phyloP scores from a whole-genome alignment of 2,113 vertebrate species.

The Pseudopodoces humilis region DNA sequence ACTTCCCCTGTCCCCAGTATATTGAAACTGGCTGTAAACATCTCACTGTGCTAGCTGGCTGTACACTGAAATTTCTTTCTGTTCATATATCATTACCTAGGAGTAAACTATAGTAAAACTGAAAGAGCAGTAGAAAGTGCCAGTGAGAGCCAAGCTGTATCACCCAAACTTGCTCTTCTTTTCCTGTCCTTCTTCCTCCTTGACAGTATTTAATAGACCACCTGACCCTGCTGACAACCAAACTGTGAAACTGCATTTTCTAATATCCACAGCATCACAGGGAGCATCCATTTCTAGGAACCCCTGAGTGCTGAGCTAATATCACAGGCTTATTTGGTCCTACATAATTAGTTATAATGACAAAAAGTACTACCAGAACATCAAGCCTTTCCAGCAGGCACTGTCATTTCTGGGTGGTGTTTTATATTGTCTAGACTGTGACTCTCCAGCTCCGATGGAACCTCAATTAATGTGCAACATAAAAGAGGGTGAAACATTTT shows the following conservation, averaged over 20 bases:
- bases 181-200: neutral
- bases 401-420: slow-evolving; percentile 16
- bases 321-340: slow-evolving; percentile 25
- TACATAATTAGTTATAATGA: slow-evolving; percentile 61
- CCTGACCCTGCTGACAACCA: slow-evolving; percentile 18
- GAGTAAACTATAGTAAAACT: neutral
- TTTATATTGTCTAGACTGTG: slow-evolving; percentile 44
- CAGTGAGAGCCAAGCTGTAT: neutral
- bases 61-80: neutral
- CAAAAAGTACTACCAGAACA: slow-evolving; percentile 42
- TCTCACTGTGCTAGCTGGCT: neutral
- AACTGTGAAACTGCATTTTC: slow-evolving; percentile 46
- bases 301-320: slow-evolving; percentile 53
- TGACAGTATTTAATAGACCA: slow-evolving; percentile 34
- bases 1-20: accelerated
- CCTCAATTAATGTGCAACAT: slow-evolving; percentile 25
- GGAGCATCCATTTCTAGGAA: slow-evolving; percentile 55
- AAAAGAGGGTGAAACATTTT: slow-evolving; percentile 35
- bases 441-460: neutral
- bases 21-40: neutral
- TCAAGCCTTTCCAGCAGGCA: slow-evolving; percentile 47
- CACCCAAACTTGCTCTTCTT: neutral
- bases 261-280: slow-evolving; percentile 49
- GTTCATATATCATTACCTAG: neutral
- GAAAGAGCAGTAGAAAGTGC: neutral